Percentiles rank a stretch among this genome's conserved stretches.
These are phyloP conservation scores for Aix galericulata DNA, from an alignment of 2,113 vertebrate genomes.

Conservation along the genomic window DNA sequence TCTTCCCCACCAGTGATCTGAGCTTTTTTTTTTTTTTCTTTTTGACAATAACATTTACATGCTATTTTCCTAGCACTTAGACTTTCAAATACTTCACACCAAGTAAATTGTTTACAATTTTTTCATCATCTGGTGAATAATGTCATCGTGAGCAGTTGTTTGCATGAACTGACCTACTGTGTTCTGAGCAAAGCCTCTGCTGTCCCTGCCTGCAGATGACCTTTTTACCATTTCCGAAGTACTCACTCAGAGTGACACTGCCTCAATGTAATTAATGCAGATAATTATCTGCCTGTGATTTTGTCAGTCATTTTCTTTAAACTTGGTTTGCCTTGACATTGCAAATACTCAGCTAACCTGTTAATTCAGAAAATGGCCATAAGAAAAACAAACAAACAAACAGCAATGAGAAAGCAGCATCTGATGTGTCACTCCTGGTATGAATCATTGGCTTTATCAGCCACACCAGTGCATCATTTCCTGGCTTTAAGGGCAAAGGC, in stretches of 20 bases:
- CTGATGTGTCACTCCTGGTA: not conserved
- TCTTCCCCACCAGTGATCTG: not conserved
- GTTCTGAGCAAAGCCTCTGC: not conserved
- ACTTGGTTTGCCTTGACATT: not conserved
- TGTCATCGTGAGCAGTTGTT: not conserved
- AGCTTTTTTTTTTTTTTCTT: slow-evolving; percentile 47
- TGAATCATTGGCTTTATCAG: not conserved
- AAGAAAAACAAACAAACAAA: not conserved
- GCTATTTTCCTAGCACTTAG: slow-evolving; percentile 9
- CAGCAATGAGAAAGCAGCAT: not conserved
- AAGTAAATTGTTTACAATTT: slow-evolving; percentile 19
- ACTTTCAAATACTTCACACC: not conserved
- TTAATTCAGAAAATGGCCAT: not conserved
- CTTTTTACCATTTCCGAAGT: not conserved
- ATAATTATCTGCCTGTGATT: not conserved
- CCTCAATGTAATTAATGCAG: not conserved
- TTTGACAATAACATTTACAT: slow-evolving; percentile 29
- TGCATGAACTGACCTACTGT: not conserved
- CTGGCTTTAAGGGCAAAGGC: not conserved
- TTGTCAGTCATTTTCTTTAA: not conserved
- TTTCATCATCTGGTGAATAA: not conserved
- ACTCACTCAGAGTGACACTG: not conserved
- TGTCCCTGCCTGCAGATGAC: not conserved
- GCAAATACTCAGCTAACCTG: not conserved
- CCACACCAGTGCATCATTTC: not conserved